Evolutionary conservation across 2,113 vertebrate species (phyloP).

Genomic region (Amazona guildingii): DNA sequence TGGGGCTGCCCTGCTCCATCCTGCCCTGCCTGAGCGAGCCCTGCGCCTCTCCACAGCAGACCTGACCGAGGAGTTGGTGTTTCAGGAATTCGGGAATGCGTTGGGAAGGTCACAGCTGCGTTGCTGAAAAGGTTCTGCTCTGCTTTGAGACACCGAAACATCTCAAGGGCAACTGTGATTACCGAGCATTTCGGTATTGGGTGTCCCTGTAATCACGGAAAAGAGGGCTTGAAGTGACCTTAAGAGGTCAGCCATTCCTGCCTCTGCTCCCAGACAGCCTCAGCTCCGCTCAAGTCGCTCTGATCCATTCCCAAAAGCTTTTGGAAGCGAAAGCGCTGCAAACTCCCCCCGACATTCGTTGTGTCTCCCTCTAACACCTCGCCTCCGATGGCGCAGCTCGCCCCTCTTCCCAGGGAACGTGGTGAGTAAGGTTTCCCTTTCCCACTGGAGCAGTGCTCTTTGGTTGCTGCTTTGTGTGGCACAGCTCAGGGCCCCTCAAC

Average conservation of each 20-base stretch:
- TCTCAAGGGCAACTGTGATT: not conserved
- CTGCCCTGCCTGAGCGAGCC: accelerated
- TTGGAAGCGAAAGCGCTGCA: not conserved
- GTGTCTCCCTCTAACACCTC: not conserved
- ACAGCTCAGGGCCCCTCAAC: not conserved
- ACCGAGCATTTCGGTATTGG: not conserved
- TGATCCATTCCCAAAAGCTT: not conserved
- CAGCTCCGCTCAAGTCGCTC: not conserved
- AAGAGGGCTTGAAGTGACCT: not conserved
- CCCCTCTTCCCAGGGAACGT: not conserved
- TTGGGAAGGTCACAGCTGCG: not conserved
- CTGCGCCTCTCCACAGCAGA: not conserved
- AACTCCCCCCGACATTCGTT: not conserved
- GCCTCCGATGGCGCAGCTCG: accelerated
- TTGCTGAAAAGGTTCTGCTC: not conserved
- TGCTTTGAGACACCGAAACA: not conserved
- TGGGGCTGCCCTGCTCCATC: not conserved
- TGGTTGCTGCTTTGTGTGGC: not conserved
- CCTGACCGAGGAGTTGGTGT: not conserved
- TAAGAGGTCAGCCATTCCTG: not conserved
- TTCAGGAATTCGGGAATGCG: not conserved
- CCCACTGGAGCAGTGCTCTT: not conserved
- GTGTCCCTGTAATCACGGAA: not conserved
- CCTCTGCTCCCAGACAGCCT: not conserved
- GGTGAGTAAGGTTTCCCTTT: not conserved